These are phyloP conservation scores for Antechinus stuartii DNA, from an alignment of 2,113 vertebrate species.

Conservation along the genomic window DNA sequence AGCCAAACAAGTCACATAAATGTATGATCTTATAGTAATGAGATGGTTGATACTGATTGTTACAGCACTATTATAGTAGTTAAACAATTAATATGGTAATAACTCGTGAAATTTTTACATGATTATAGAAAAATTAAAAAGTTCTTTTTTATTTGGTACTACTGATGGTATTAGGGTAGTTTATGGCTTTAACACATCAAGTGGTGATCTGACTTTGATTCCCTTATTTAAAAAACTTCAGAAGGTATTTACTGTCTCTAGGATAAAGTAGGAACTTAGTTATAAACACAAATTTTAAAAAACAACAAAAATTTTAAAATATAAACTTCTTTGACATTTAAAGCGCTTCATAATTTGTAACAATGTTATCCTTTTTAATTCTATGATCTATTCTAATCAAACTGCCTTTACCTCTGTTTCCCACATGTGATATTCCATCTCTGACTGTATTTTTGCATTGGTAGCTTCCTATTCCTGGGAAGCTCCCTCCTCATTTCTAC, in stretches of 20 bases:
- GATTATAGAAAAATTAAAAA: constrained; percentile 33
- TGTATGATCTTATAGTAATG: constrained; percentile 5
- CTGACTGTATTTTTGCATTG: not conserved
- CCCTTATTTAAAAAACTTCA: not conserved
- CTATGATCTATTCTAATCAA: not conserved
- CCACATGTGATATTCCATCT: not conserved
- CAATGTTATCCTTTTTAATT: not conserved
- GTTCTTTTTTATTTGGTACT: not conserved
- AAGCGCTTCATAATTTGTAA: not conserved
- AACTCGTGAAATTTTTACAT: constrained; percentile 11
- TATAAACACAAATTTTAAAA: not conserved
- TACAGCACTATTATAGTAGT: not conserved
- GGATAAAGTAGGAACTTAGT: not conserved
- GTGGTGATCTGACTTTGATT: not conserved
- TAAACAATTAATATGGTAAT: constrained; percentile 24
- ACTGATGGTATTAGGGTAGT: not conserved
- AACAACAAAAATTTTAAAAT: not conserved
- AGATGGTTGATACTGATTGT: not conserved
- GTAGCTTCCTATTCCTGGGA: not conserved
- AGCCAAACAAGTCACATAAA: not conserved
- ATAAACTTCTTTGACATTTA: not conserved
- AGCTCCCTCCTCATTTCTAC: not conserved
- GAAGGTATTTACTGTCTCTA: not conserved
- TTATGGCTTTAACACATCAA: not conserved
- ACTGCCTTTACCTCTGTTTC: not conserved